Evolutionary conservation across 1,140 invertebrate genomes (phyloP).

Genomic region (Aphelenchoides avenae): DNA sequence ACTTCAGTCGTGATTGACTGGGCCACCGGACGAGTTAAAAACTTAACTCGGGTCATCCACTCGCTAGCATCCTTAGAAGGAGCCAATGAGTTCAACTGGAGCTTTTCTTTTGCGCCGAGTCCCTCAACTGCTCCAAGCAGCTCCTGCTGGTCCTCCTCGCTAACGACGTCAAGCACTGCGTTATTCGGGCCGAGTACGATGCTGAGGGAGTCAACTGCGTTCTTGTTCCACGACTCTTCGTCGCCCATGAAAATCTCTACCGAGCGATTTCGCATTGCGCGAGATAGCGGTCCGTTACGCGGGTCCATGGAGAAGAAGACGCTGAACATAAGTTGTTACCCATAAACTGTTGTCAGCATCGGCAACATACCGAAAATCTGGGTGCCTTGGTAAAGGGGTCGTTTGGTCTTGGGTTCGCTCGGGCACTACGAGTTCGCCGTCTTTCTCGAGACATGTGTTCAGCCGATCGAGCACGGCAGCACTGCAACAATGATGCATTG

Average conservation of each 20-base stretch:
- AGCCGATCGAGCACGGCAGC: constrained; percentile 90
- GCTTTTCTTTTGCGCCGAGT: no score
- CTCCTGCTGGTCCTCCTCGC: no score
- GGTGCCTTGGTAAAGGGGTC: constrained; percentile 75
- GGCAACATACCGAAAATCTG: constrained; percentile 70
- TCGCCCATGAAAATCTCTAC: constrained; percentile 74
- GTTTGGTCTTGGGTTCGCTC: constrained; percentile 77
- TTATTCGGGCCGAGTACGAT: neutral
- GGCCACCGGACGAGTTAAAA: no score
- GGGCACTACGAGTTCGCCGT: constrained; percentile 80
- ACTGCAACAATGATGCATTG: no score
- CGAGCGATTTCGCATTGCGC: constrained; percentile 94
- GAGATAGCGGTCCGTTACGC: constrained; percentile 85
- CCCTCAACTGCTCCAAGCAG: no score
- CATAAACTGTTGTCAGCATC: neutral
- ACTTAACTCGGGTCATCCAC: no score
- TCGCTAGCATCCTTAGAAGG: no score
- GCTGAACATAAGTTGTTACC: constrained; percentile 61
- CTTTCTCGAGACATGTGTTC: constrained; percentile 87
- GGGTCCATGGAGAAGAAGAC: constrained; percentile 92
- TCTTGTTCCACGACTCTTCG: constrained; percentile 1
- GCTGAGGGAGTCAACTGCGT: neutral
- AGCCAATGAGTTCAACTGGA: no score
- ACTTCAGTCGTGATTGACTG: no score
- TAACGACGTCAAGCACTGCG: no score